These are phyloP conservation scores for Hyphantria cunea DNA, from an alignment of 1,140 invertebrate species.

Conservation along the genomic window DNA sequence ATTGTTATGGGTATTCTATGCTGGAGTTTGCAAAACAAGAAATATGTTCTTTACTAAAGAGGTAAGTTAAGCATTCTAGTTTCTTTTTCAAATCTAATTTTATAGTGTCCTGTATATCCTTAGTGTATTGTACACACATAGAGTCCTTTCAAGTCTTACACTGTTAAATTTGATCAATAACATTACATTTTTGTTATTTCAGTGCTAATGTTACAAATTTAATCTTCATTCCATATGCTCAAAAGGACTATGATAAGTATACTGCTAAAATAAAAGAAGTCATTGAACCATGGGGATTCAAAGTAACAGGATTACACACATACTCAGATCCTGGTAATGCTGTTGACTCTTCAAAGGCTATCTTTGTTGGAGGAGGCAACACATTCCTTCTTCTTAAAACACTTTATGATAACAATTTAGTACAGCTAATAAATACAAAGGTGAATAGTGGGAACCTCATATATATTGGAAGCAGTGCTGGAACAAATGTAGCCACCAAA, in stretches of 20 bases:
- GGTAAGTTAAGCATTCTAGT: slow-evolving; percentile 73
- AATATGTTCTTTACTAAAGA: slow-evolving; percentile 84
- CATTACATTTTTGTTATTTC: slow-evolving; percentile 37
- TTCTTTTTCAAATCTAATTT: slow-evolving; percentile 8
- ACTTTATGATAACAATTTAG: slow-evolving; percentile 86
- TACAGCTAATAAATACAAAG: slow-evolving; percentile 84
- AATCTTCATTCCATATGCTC: slow-evolving; percentile 90
- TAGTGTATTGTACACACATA: no score
- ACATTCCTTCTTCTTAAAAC: slow-evolving; percentile 88
- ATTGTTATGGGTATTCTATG: slow-evolving; percentile 85
- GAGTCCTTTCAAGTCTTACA: no score
- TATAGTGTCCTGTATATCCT: background rate
- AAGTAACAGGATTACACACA: slow-evolving; percentile 85
- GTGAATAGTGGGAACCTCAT: slow-evolving; percentile 86
- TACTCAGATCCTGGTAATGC: slow-evolving; percentile 81
- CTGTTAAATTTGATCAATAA: no score
- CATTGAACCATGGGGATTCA: slow-evolving; percentile 85
- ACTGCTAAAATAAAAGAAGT: slow-evolving; percentile 83
- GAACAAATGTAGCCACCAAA: slow-evolving; percentile 90
- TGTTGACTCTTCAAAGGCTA: slow-evolving; percentile 85
- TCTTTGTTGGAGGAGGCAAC: slow-evolving; percentile 92
- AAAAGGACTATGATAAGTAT: slow-evolving; percentile 86
- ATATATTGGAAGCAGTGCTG: slow-evolving; percentile 92
- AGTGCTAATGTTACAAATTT: slow-evolving; percentile 86
- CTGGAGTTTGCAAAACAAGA: slow-evolving; percentile 86